Evolutionary conservation across 2,888 invertebrate species (phyloP).

Genomic region (Pachliopta kotzebuea): DNA sequence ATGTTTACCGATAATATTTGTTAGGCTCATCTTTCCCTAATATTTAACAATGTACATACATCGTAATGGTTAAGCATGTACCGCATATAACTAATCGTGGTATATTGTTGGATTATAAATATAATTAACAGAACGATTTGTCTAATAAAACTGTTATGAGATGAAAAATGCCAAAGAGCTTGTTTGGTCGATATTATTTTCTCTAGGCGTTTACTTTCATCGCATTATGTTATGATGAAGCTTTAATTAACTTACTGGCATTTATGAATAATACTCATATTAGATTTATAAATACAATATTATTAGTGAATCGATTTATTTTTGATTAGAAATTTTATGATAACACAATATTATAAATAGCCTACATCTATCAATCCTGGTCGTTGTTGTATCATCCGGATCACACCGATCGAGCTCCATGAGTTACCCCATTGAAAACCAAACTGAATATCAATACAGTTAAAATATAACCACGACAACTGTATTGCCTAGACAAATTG

Average conservation of each 20-base stretch:
- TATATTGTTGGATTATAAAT: not conserved
- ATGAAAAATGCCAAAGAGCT: conserved; percentile 39
- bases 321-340: too few species aligned
- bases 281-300: too few species aligned
- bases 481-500: too few species aligned
- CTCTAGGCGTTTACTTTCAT: conserved; percentile 28
- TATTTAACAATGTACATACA: not conserved
- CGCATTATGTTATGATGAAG: conserved; percentile 17
- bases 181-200: conserved; percentile 52
- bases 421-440: too few species aligned
- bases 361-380: too few species aligned
- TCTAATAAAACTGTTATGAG: conserved; percentile 54
- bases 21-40: not conserved
- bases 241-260: not conserved
- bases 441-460: too few species aligned
- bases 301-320: too few species aligned
- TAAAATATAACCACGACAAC: too few species aligned
- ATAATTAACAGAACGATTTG: conserved; percentile 41
- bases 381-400: too few species aligned
- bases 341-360: too few species aligned
- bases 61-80: not conserved
- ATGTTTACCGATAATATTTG: not conserved
- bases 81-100: not conserved
- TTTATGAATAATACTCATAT: not conserved
- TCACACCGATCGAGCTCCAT: too few species aligned